These are phyloP conservation scores for Acinonyx jubatus DNA, from an alignment of 2,113 vertebrate species.

Conservation along the genomic window DNA sequence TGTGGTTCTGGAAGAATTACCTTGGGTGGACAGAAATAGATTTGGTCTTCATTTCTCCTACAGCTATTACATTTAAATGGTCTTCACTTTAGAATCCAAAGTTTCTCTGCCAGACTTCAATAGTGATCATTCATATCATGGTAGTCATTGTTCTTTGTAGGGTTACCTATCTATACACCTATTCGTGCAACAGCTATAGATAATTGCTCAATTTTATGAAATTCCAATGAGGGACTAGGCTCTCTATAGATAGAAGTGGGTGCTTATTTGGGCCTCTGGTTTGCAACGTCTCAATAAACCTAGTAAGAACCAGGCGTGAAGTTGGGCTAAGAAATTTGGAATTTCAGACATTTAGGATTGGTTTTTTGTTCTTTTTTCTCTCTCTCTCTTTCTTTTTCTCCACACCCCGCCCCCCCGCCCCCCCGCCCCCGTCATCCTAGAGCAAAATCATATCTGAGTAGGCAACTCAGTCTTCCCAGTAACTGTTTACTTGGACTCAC, in stretches of 20 bases:
- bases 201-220: not conserved
- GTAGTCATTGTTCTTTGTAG: not conserved
- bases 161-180: not conserved
- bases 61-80: not conserved
- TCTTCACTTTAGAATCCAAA: not conserved
- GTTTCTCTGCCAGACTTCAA: not conserved
- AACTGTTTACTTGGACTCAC: not conserved
- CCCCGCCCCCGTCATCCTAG: not conserved
- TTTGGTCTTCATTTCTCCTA: not conserved
- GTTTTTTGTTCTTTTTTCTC: not conserved
- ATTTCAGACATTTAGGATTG: slow-evolving; percentile 19
- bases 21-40: not conserved
- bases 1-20: not conserved
- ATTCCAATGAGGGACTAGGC: not conserved
- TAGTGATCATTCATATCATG: not conserved
- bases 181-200: not conserved
- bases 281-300: slow-evolving; percentile 48
- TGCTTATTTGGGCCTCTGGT: slow-evolving; percentile 17
- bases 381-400: not conserved
- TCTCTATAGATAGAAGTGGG: not conserved
- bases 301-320: not conserved
- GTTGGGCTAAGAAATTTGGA: slow-evolving; percentile 16
- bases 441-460: slow-evolving; percentile 3
- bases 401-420: too few species aligned
- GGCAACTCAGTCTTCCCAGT: not conserved